These are phyloP conservation scores for Chroicocephalus ridibundus DNA, from an alignment of 2,113 vertebrate genomes.

Conservation along the genomic window DNA sequence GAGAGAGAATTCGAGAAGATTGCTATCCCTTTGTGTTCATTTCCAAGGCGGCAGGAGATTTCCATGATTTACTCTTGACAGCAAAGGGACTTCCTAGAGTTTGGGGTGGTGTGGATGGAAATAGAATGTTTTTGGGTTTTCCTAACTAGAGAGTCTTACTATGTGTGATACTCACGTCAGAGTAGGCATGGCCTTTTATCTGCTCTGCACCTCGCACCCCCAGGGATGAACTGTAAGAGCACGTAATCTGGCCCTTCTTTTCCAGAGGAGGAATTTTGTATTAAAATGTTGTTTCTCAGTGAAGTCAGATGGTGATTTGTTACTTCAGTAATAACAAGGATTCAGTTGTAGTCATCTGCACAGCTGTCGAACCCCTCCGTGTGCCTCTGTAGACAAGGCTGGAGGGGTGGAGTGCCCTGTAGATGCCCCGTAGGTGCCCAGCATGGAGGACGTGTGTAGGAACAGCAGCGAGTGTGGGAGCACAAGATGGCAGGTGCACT, in stretches of 20 bases:
- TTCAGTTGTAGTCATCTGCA: background rate
- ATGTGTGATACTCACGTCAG: background rate
- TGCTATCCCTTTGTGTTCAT: background rate
- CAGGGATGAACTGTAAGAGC: background rate
- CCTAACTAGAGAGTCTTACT: background rate
- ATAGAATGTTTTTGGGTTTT: background rate
- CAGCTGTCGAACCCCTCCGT: background rate
- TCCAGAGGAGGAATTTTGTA: background rate
- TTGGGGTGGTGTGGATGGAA: background rate
- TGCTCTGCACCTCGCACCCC: background rate
- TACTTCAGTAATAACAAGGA: background rate
- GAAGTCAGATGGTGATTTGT: background rate
- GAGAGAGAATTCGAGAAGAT: background rate
- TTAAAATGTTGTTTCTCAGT: background rate
- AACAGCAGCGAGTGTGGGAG: background rate
- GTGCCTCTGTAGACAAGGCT: background rate
- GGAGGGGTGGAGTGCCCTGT: background rate
- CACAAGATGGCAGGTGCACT: background rate
- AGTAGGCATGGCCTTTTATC: background rate
- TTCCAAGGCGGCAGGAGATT: background rate
- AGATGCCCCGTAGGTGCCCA: no score
- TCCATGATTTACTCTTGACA: background rate
- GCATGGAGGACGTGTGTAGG: fast-evolving
- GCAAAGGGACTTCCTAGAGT: background rate
- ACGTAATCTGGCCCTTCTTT: background rate